These are phyloP conservation scores for Myopa tessellatipennis DNA, from an alignment of 2,888 invertebrate genomes.

Conservation along the genomic window DNA sequence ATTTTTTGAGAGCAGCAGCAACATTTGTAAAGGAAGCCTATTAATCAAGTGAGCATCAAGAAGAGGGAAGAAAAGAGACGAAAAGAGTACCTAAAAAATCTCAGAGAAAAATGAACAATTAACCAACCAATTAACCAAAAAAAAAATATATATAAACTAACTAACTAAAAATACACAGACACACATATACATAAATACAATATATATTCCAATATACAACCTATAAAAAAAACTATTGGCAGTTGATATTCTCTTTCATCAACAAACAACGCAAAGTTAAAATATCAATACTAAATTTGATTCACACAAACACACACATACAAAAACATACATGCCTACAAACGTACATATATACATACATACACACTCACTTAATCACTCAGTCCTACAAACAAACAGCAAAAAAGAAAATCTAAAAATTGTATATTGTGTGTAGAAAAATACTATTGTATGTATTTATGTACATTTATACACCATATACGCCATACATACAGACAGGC, in stretches of 20 bases:
- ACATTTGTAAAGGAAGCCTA: slow-evolving; percentile 32
- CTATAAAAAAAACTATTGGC: too few relatives aligned
- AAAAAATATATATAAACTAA: too few relatives aligned
- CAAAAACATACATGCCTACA: slow-evolving; percentile 12
- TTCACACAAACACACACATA: background rate
- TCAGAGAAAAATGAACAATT: slow-evolving; percentile 31
- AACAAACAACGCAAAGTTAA: too few relatives aligned
- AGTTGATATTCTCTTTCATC: too few relatives aligned
- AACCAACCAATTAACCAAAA: too few relatives aligned
- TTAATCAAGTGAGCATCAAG: background rate
- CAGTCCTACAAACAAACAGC: background rate
- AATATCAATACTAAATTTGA: slow-evolving; percentile 19
- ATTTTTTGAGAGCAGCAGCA: slow-evolving; percentile 40
- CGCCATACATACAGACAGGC: slow-evolving; percentile 7
- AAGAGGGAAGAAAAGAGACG: background rate
- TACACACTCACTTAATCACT: background rate
- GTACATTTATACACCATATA: slow-evolving; percentile 6
- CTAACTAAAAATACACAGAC: slow-evolving; percentile 1
- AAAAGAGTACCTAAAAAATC: slow-evolving; percentile 32
- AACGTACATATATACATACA: slow-evolving; percentile 1
- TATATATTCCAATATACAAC: background rate
- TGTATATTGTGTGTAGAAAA: background rate
- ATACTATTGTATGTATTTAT: background rate
- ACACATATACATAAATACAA: slow-evolving; percentile 10
- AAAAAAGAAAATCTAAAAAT: background rate